Percentiles rank a stretch among this genome's conserved stretches.
phyloP scores from a whole-genome alignment of 2,797 vertebrate species.

The Neomorphus geoffroyi region DNA sequence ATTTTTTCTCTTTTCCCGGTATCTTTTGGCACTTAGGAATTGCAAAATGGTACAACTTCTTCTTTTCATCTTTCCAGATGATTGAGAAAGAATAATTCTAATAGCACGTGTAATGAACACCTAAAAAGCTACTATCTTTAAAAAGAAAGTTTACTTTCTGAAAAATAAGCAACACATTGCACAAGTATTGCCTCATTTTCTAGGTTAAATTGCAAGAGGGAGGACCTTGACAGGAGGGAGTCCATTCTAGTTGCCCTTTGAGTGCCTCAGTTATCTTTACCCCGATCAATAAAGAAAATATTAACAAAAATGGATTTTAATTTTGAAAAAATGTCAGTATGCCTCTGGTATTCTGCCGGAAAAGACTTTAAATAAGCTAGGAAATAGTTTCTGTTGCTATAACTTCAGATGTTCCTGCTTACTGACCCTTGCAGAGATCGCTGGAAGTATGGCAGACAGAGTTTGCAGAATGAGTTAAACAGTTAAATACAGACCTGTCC shows the following conservation, averaged over 20 bases:
- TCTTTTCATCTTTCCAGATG: background rate
- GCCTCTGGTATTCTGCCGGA: background rate
- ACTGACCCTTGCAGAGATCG: background rate
- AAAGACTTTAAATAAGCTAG: background rate
- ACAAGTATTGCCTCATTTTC: background rate
- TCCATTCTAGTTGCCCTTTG: background rate
- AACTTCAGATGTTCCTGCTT: background rate
- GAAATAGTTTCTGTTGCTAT: background rate
- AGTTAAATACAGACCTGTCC: background rate
- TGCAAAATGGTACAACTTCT: background rate
- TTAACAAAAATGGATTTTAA: background rate
- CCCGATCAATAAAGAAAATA: too few species aligned
- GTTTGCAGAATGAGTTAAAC: background rate
- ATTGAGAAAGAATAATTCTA: background rate
- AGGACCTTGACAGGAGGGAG: background rate
- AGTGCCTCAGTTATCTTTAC: rapidly evolving
- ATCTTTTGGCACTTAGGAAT: background rate
- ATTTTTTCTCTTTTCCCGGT: background rate
- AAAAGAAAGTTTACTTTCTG: background rate
- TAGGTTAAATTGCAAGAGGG: background rate
- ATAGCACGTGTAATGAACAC: too few species aligned
- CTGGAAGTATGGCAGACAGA: background rate
- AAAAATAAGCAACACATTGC: background rate
- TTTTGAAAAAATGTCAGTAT: background rate
- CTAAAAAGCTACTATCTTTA: too few species aligned